phyloP scores from a whole-genome alignment of 2,797 vertebrate genomes.

The Lutjanus campechanus region DNA sequence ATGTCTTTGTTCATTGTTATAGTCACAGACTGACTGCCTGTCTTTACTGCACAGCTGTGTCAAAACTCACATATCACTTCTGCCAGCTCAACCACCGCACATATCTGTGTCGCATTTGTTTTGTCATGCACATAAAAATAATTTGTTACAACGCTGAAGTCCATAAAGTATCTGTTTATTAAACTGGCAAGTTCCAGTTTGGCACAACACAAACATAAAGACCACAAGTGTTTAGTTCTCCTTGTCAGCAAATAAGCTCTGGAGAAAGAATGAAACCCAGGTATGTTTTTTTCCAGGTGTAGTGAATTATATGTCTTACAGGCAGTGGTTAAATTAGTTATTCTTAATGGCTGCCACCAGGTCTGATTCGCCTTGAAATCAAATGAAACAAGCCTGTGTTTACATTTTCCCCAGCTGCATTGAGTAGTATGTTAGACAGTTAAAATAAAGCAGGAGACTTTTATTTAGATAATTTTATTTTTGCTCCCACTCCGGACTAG shows the following conservation, averaged over 20 bases:
- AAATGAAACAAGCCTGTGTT: too few species aligned
- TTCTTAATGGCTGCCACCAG: too few species aligned
- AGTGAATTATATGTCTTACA: neutral
- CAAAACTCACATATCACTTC: constrained; percentile 44
- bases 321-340: neutral
- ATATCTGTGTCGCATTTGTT: constrained; percentile 10
- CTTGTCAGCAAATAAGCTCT: constrained; percentile 18
- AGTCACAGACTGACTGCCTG: constrained; percentile 60
- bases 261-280: constrained; percentile 13
- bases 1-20: constrained; percentile 84
- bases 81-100: constrained; percentile 31
- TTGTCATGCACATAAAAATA: constrained; percentile 20
- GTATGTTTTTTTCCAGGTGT: neutral
- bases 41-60: constrained; percentile 68
- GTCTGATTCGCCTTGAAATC: too few species aligned
- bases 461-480: too few species aligned
- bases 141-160: constrained; percentile 16
- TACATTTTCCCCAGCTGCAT: too few species aligned
- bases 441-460: too few species aligned
- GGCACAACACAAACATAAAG: neutral
- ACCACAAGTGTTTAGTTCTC: neutral
- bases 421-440: too few species aligned
- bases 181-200: neutral
- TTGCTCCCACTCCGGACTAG: too few species aligned
- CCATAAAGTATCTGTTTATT: constrained; percentile 27